Evolutionary conservation across 2,888 invertebrate species (phyloP).

Genomic region (Leucozona laternaria): DNA sequence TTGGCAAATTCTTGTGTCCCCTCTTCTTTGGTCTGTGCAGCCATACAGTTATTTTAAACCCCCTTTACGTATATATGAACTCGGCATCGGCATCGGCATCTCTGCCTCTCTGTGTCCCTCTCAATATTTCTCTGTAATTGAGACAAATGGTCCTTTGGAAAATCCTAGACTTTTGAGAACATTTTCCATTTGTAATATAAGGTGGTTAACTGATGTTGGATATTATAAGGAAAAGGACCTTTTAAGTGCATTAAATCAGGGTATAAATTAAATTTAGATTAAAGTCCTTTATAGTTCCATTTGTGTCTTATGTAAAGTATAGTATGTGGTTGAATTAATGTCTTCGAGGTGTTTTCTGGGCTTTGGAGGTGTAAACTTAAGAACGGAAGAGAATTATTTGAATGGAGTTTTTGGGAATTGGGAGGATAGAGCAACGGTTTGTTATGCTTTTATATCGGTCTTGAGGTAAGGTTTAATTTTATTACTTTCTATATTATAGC

Average conservation of each 20-base stretch:
- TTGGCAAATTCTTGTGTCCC: slow-evolving; percentile 52
- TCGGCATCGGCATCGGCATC: too few relatives aligned
- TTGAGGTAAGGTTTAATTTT: slow-evolving; percentile 8
- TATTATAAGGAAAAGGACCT: slow-evolving; percentile 16
- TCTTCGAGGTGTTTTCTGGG: slow-evolving; percentile 25
- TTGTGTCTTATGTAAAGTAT: background rate
- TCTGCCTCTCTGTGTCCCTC: background rate
- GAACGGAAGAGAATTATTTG: background rate
- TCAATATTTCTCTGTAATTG: slow-evolving; percentile 45
- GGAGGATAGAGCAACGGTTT: background rate
- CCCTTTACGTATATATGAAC: slow-evolving; percentile 5
- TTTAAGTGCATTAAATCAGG: slow-evolving; percentile 58
- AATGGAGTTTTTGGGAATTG: slow-evolving; percentile 3
- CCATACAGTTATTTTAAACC: slow-evolving; percentile 22
- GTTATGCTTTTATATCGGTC: background rate
- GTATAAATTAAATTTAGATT: slow-evolving; percentile 67
- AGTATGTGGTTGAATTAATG: slow-evolving; percentile 42
- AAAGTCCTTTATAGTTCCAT: slow-evolving; percentile 50
- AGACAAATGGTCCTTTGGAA: slow-evolving; percentile 62
- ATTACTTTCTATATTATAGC: background rate
- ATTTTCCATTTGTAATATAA: slow-evolving; percentile 10
- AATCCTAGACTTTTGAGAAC: slow-evolving; percentile 26
- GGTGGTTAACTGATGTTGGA: slow-evolving; percentile 14
- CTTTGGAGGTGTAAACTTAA: slow-evolving; percentile 12
- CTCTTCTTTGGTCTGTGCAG: slow-evolving; percentile 32